phyloP scores from a whole-genome alignment of 2,797 vertebrate genomes.

The Cossypha dichroa region DNA sequence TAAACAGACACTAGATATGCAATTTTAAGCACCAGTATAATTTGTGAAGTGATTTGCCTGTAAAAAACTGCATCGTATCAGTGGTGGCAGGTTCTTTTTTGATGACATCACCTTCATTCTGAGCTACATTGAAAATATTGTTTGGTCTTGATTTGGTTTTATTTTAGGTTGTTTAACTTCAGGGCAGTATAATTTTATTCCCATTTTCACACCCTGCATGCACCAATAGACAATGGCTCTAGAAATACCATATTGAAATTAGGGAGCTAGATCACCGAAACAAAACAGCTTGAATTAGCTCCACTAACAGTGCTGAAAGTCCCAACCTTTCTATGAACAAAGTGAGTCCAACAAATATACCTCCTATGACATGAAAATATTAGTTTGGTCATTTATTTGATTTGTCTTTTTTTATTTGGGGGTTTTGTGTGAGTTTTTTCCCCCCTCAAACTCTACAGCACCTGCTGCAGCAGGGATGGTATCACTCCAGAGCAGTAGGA shows the following conservation, averaged over 20 bases:
- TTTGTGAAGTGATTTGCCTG: neutral
- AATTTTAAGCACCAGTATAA: neutral
- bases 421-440: rapidly evolving
- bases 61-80: neutral
- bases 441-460: neutral
- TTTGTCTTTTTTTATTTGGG: neutral
- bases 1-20: neutral
- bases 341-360: neutral
- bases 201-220: neutral
- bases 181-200: neutral
- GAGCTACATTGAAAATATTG: neutral
- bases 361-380: neutral
- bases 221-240: neutral
- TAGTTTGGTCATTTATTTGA: neutral
- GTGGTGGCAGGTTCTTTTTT: neutral
- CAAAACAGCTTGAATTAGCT: neutral
- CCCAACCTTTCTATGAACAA: neutral
- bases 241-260: neutral
- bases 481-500: neutral
- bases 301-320: neutral
- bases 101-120: neutral
- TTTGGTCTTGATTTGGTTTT: neutral
- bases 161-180: neutral
- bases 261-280: neutral
- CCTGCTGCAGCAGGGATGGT: neutral